These are phyloP conservation scores for Melanostigma gelatinosum DNA, from an alignment of 2,113 vertebrate genomes.

Conservation along the genomic window DNA sequence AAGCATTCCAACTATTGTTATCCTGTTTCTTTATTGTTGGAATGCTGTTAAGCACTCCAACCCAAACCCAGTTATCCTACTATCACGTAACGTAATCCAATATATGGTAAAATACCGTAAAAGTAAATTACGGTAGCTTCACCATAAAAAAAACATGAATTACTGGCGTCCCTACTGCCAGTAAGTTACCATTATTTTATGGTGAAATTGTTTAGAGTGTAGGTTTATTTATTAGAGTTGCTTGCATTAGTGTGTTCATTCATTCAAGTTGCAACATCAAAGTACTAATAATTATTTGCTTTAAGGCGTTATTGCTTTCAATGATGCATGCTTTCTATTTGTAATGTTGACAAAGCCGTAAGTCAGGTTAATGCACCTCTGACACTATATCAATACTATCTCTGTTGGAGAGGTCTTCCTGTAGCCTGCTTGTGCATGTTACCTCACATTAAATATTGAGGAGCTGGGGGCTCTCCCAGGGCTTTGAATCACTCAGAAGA, in stretches of 20 bases:
- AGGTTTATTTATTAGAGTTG: not conserved
- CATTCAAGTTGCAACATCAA: not conserved
- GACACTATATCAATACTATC: not conserved
- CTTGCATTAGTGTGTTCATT: not conserved
- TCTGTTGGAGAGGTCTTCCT: slow-evolving; percentile 17
- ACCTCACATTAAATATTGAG: slow-evolving; percentile 73
- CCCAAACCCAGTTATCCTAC: too few species aligned
- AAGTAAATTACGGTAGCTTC: too few species aligned
- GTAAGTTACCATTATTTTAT: too few species aligned
- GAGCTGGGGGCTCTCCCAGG: slow-evolving; percentile 34
- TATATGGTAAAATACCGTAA: too few species aligned
- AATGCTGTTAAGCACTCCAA: too few species aligned
- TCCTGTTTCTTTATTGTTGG: too few species aligned
- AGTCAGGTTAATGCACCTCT: slow-evolving; percentile 7
- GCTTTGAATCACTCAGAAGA: slow-evolving; percentile 74
- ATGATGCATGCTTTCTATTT: not conserved
- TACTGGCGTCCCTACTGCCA: too few species aligned
- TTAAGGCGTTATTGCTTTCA: not conserved
- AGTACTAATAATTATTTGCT: not conserved
- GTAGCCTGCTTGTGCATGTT: slow-evolving; percentile 56
- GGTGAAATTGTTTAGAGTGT: too few species aligned
- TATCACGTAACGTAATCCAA: too few species aligned
- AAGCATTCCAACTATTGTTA: too few species aligned
- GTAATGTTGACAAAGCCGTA: not conserved
- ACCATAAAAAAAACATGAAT: too few species aligned